phyloP scores from a whole-genome alignment of 1,140 invertebrate genomes.

The Phenacoccus solenopsis region DNA sequence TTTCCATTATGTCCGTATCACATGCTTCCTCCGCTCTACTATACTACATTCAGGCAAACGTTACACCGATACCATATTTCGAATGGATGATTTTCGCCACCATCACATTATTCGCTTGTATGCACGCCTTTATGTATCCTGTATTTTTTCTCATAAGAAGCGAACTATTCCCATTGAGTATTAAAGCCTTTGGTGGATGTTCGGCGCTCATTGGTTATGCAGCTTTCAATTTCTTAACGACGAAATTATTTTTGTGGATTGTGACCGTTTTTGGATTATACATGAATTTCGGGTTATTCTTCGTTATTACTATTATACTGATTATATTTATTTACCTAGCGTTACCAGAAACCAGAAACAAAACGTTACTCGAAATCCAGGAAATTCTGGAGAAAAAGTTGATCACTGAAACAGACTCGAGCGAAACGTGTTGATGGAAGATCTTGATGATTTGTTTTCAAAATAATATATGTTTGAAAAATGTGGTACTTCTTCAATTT shows the following conservation, averaged over 20 bases:
- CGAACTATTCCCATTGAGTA: slow-evolving; percentile 46
- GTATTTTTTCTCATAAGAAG: slow-evolving; percentile 46
- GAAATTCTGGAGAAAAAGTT: slow-evolving; percentile 26
- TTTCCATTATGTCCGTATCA: slow-evolving; percentile 36
- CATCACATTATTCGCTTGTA: slow-evolving; percentile 42
- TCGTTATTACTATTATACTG: slow-evolving; percentile 48
- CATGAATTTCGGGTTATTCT: slow-evolving; percentile 67
- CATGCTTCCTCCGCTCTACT: slow-evolving; percentile 26
- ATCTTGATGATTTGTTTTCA: no score
- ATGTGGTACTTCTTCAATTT: no score
- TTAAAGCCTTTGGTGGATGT: slow-evolving; percentile 42
- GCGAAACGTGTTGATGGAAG: no score
- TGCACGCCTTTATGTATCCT: slow-evolving; percentile 41
- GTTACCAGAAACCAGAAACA: slow-evolving; percentile 70
- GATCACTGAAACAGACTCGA: background rate
- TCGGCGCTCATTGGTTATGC: slow-evolving; percentile 35
- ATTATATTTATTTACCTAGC: slow-evolving; percentile 42
- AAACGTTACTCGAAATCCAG: slow-evolving; percentile 60
- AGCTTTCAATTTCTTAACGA: slow-evolving; percentile 50
- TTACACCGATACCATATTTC: slow-evolving; percentile 29
- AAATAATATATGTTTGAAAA: no score
- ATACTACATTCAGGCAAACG: slow-evolving; percentile 39
- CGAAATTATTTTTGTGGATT: slow-evolving; percentile 55
- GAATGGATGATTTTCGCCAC: slow-evolving; percentile 41
- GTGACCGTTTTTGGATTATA: slow-evolving; percentile 45